A percentile compares a stretch with the other conserved stretches of the same genome.
phyloP scores from a whole-genome alignment of 1,140 invertebrate genomes.

The Camponotus floridanus region DNA sequence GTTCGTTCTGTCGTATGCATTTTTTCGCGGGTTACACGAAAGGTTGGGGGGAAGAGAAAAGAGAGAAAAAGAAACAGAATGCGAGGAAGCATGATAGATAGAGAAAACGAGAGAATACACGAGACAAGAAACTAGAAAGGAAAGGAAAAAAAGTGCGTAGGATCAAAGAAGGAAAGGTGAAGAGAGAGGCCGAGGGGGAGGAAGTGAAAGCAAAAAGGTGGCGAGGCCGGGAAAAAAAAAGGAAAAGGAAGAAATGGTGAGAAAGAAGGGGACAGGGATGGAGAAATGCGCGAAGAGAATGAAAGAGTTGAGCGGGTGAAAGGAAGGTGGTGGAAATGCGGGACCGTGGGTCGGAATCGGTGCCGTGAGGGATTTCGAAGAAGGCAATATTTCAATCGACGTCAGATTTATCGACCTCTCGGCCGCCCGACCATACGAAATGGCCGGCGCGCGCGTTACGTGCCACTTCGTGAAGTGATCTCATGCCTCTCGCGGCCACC shows the following conservation, averaged over 20 bases:
- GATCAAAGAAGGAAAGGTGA: conserved; percentile 15
- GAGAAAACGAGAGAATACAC: conserved; percentile 36
- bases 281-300: conserved; percentile 15
- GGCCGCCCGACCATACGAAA: conserved; percentile 67
- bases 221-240: neutral
- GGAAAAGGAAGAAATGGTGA: neutral
- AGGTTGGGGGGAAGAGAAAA: neutral
- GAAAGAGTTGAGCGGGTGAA: conserved; percentile 15
- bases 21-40: conserved; percentile 28
- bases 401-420: conserved; percentile 75
- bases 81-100: conserved; percentile 32
- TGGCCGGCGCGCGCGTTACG: conserved; percentile 71
- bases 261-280: neutral
- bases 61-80: conserved; percentile 18
- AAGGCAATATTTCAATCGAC: conserved; percentile 76
- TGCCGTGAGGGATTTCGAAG: conserved; percentile 74
- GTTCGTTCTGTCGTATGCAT: conserved; percentile 48
- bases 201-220: conserved; percentile 6
- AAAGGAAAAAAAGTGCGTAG: neutral
- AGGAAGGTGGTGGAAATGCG: conserved; percentile 23
- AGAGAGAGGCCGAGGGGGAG: neutral
- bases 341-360: conserved; percentile 64
- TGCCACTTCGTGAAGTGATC: conserved; percentile 70
- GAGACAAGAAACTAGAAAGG: neutral
- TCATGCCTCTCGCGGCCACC: conserved; percentile 41